phyloP scores from a whole-genome alignment of 2,113 vertebrate genomes.

The Bos taurus region DNA sequence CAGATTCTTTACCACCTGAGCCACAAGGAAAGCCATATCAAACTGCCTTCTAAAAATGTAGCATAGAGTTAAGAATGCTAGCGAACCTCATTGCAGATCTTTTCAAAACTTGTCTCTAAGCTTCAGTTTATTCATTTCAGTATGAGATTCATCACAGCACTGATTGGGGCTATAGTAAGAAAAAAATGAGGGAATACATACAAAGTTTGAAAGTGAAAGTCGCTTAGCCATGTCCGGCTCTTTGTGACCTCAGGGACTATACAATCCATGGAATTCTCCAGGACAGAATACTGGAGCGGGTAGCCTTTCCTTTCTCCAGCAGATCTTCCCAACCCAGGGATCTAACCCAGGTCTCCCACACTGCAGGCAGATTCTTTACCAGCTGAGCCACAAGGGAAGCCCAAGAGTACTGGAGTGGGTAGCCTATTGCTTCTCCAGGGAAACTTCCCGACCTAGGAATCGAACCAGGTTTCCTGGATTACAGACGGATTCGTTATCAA shows the following conservation, averaged over 20 bases:
- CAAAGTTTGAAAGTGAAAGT: neutral
- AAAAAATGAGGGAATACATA: neutral
- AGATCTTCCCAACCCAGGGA: neutral
- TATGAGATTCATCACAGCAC: neutral
- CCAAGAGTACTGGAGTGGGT: neutral
- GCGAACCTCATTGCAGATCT: neutral
- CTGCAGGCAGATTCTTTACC: neutral
- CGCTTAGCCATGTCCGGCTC: rapidly evolving
- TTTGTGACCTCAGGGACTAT: neutral
- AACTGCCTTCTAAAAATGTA: neutral
- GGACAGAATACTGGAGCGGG: neutral
- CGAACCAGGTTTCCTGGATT: too few species aligned
- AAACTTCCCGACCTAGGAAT: too few species aligned
- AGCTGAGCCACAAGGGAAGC: neutral
- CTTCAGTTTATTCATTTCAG: neutral
- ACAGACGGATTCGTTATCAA: too few species aligned
- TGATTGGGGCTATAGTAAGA: neutral
- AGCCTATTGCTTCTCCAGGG: too few species aligned
- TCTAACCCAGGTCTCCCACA: neutral
- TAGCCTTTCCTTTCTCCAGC: neutral
- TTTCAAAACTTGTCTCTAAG: neutral
- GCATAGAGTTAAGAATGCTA: neutral
- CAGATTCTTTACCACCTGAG: neutral
- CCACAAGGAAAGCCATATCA: neutral
- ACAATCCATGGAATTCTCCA: neutral